These are phyloP conservation scores for Linepithema humile DNA, from an alignment of 1,140 invertebrate species.

Conservation along the genomic window DNA sequence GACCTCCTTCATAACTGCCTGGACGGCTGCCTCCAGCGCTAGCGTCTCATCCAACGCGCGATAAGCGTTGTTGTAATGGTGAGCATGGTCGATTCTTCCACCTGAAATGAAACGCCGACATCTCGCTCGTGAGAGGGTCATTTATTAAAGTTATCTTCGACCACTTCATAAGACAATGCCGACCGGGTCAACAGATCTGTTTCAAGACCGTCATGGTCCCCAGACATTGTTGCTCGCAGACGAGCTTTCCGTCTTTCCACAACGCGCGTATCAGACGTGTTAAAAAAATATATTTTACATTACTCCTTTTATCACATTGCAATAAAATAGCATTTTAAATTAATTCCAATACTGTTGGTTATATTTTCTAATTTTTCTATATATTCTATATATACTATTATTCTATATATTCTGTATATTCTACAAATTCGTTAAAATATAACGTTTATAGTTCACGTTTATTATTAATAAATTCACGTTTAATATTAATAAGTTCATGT, in stretches of 20 bases:
- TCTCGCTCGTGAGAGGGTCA: conserved; percentile 14
- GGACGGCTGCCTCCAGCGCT: conserved; percentile 90
- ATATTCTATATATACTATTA: too few relatives aligned
- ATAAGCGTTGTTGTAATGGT: conserved; percentile 92
- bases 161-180: conserved; percentile 16
- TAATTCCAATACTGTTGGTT: background rate
- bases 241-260: background rate
- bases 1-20: conserved; percentile 88
- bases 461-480: too few relatives aligned
- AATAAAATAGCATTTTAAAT: background rate
- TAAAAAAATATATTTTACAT: background rate
- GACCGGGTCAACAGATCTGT: background rate
- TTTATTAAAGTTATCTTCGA: conserved; percentile 52
- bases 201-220: background rate
- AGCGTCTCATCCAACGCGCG: conserved; percentile 92
- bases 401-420: too few relatives aligned
- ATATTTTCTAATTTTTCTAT: too few relatives aligned
- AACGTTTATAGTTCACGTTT: too few relatives aligned
- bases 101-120: conserved; percentile 83
- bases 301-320: background rate
- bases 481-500: too few relatives aligned
- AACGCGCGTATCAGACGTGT: background rate
- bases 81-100: conserved; percentile 93
- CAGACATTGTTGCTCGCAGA: background rate
- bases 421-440: too few relatives aligned